Evolutionary conservation across 2,113 vertebrate genomes (phyloP).

Genomic region (Brachyistius frenatus): DNA sequence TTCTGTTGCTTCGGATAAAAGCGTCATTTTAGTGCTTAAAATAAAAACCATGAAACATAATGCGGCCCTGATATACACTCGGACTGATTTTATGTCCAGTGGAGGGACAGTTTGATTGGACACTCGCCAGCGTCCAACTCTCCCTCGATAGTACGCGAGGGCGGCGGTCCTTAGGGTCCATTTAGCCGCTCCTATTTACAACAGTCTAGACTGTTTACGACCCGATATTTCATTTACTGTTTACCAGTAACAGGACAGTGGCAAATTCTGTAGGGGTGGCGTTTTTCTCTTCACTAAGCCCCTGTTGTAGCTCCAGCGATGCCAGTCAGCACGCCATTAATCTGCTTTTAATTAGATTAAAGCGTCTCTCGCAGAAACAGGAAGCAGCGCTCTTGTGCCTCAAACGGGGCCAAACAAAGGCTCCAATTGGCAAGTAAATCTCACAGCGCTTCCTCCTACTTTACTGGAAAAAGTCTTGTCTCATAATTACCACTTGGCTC

Average conservation of each 20-base stretch:
- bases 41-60: background rate
- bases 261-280: constrained; percentile 23
- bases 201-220: constrained; percentile 51
- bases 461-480: constrained; percentile 48
- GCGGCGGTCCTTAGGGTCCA: constrained; percentile 35
- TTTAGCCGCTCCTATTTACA: constrained; percentile 45
- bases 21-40: background rate
- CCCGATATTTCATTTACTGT: constrained; percentile 52
- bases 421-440: constrained; percentile 58
- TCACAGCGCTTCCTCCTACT: constrained; percentile 50
- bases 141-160: constrained; percentile 28
- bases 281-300: constrained; percentile 29
- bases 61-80: background rate
- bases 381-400: constrained; percentile 65
- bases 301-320: constrained; percentile 43
- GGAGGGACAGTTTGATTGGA: constrained; percentile 37
- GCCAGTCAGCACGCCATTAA: constrained; percentile 57
- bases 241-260: constrained; percentile 50
- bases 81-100: constrained; percentile 9
- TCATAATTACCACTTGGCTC: constrained; percentile 69
- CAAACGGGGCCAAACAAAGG: constrained; percentile 64
- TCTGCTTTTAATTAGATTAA: constrained; percentile 80
- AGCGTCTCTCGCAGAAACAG: constrained; percentile 58
- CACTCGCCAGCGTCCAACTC: constrained; percentile 15
- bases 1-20: background rate